These are phyloP conservation scores for Drosophila austrosaltans DNA, from an alignment of 2,888 invertebrate genomes.

Conservation along the genomic window DNA sequence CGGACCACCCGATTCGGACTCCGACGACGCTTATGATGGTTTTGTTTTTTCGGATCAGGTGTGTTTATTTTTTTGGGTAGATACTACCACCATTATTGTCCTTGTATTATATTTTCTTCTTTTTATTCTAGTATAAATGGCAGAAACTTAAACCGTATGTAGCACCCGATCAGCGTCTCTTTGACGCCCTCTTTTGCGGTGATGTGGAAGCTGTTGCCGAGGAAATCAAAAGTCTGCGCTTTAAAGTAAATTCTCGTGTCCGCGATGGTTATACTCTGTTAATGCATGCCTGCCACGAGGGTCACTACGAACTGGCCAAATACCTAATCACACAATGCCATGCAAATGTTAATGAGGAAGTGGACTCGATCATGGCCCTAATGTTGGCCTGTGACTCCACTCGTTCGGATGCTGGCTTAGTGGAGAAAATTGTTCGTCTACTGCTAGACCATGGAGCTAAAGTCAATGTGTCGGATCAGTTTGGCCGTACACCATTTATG, in stretches of 20 bases:
- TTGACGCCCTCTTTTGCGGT: slow-evolving; percentile 63
- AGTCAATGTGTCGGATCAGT: slow-evolving; percentile 81
- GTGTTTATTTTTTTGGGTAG: slow-evolving; percentile 27
- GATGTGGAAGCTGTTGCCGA: slow-evolving; percentile 58
- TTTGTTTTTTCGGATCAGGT: slow-evolving; percentile 80
- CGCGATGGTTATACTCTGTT: slow-evolving; percentile 68
- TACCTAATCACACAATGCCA: slow-evolving; percentile 65
- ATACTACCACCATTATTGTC: not conserved
- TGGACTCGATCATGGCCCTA: slow-evolving; percentile 78
- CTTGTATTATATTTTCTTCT: not conserved
- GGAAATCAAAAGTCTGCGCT: slow-evolving; percentile 57
- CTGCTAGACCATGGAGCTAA: slow-evolving; percentile 74
- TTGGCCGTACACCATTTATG: slow-evolving; percentile 82
- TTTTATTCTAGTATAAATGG: slow-evolving; percentile 43
- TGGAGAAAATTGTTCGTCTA: slow-evolving; percentile 70
- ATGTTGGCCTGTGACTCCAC: slow-evolving; percentile 78
- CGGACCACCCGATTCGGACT: slow-evolving; percentile 78
- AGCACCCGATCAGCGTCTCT: slow-evolving; percentile 58
- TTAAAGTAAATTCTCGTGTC: slow-evolving; percentile 61
- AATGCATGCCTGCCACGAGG: slow-evolving; percentile 73
- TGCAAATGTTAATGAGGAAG: slow-evolving; percentile 77
- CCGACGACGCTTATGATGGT: slow-evolving; percentile 81
- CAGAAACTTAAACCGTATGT: slow-evolving; percentile 26
- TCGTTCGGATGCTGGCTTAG: slow-evolving; percentile 50
- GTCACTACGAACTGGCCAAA: slow-evolving; percentile 72